Evolutionary conservation across 2,113 vertebrate genomes (phyloP), one percentile per base, ranked within the genome.

Genomic region (Scatophagus argus): DNA sequence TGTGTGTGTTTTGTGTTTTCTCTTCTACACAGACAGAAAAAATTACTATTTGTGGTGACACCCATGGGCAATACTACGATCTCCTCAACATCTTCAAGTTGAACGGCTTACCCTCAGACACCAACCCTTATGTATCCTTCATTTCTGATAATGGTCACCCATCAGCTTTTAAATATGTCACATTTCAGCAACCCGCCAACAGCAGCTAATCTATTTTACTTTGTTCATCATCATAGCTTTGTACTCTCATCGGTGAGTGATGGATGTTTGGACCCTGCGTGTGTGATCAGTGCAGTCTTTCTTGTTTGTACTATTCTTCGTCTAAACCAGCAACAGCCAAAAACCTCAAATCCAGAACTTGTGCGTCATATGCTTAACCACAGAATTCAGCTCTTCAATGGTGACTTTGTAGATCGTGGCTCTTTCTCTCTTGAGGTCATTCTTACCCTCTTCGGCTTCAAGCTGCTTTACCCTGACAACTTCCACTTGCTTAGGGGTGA

Each of bases 391-490:
- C 95, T 99, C 84, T 99, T 99, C 91, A 98, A 99, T 21, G 97
- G 97, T 0, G 97, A 99, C 84, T 99, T 99, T 19, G 97, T 99
- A 34, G 97, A 98, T 62, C 96, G 97, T 0, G 97, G 97, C 44
- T 99, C 97, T 23, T 98, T 98, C 93, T 99, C 97, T 0, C 89
- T 99, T 0, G 97, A 99, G 86, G 97, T 99, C 79, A 98, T 99
- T 73, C 94, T 99, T 49, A 97, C 96, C 1, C 96, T 99, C 29
- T 99, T 97, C 0, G 97, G 97, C 75, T 99, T 98, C 93, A 99
- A 99, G 91, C 95, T 99, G 52, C 96, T 98, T 12, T 96, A 94
- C 69, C 97, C 97, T 0, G 95, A 96, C 43, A 93, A 96, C 93
- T 99, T 99, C 86, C 94, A 96, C 90, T 89, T 99, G 43, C 95